A percentile compares a stretch with the other conserved stretches of the same genome.
phyloP scores from a whole-genome alignment of 2,113 vertebrate species.

The Danionella cerebrum region DNA sequence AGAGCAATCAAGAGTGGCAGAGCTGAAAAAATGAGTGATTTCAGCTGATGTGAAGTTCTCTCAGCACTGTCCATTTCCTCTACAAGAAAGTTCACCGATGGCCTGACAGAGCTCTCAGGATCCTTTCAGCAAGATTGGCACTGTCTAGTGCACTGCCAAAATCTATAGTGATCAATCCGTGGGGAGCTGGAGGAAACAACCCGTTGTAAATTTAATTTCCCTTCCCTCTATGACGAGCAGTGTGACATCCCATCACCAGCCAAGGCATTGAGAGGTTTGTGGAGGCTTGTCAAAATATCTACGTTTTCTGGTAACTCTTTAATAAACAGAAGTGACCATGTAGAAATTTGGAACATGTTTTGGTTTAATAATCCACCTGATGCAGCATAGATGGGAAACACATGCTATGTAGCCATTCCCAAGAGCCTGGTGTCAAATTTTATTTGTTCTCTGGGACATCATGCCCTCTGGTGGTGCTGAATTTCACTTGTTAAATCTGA shows the following conservation, averaged over 20 bases:
- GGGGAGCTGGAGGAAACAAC: neutral
- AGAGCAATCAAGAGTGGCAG: neutral
- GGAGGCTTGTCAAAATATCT: neutral
- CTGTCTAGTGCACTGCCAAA: constrained; percentile 17
- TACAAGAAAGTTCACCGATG: neutral
- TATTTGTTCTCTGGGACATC: neutral
- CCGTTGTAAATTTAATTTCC: constrained; percentile 4
- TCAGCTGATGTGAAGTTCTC: neutral
- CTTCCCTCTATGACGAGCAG: neutral
- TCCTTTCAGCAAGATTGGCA: constrained; percentile 6
- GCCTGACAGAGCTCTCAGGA: neutral
- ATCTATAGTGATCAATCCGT: neutral
- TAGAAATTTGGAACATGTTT: neutral
- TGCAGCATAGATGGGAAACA: too few relatives aligned
- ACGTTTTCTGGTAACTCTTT: neutral
- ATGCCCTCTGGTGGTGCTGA: neutral
- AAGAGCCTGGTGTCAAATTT: too few relatives aligned
- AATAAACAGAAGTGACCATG: neutral
- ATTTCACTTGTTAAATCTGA: neutral
- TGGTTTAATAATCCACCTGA: neutral
- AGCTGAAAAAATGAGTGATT: neutral
- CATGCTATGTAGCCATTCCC: too few relatives aligned
- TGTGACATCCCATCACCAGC: constrained; percentile 4
- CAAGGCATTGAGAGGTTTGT: neutral
- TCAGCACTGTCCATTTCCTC: neutral